Evolutionary conservation across 2,888 invertebrate species (phyloP), one percentile per base, ranked within the genome.

Genomic region (Lysandra coridon): DNA sequence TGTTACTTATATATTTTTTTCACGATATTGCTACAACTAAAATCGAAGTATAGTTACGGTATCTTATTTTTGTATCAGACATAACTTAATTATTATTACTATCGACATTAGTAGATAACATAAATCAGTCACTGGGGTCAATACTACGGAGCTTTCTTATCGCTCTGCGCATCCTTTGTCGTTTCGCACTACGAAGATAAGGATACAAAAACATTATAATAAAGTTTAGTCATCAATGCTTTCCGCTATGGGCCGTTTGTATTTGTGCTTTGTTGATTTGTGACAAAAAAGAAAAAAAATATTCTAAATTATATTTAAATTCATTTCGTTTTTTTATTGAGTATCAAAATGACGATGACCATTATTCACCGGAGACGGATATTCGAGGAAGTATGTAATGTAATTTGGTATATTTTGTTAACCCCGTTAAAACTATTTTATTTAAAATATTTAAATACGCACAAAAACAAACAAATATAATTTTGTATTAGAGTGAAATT

Each of bases 381-480:
- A 81, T 92, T 92, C 82, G 91, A 92, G 82, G 90, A 91, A 85
- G 91, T 91, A 80, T 79, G 88, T 86, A 60, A 49, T 44, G 40
- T 40, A 44, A 44, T 10, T 44, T 44, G 10, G 10, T 44, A 44
- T 44, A 44, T 49, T 49, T 49, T 49, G 10, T 12, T 7, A 10
- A 44, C 44, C 23, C 23, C 23, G 23, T 23, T 23, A 23, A 23
- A 23, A 23, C 23, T 23, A 23, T 23, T 23, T 23, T 23, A 23
- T 23, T 23, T 23, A 23, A 23, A 23, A 23, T 23, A 23, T 40
- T 40, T 40, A 40, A 40, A 40, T 6, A 40, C 6, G 40, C 40
- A 40, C 6, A 40, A 40, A 49, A 49, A 44, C 10, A 0, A 49
- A 49, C 49, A 49, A 10, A 49, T 40, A 40, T 40, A 5, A 40